Evolutionary conservation across 1,140 invertebrate species (phyloP).

Genomic region (Atta colombica): DNA sequence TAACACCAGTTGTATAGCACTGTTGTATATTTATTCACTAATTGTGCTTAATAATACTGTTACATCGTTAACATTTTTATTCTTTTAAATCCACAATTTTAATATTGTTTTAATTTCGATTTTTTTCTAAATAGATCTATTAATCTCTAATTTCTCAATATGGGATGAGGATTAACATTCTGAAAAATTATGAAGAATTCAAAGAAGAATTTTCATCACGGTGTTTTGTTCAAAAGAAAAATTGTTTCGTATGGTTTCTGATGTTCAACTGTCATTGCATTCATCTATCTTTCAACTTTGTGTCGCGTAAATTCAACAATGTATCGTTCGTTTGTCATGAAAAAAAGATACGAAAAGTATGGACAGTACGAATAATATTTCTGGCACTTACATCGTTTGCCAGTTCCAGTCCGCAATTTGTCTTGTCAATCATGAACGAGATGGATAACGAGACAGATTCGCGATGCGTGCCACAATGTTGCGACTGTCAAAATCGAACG

Average conservation of each 20-base stretch:
- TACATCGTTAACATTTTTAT: too few species aligned
- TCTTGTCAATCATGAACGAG: slow-evolving; percentile 52
- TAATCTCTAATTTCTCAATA: too few species aligned
- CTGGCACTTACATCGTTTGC: slow-evolving; percentile 19
- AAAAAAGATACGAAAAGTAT: not conserved
- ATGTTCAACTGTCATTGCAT: not conserved
- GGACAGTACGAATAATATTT: slow-evolving; percentile 10
- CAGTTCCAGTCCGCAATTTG: slow-evolving; percentile 30
- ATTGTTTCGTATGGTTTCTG: not conserved
- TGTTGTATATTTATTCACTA: too few species aligned
- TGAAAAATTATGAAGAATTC: too few species aligned
- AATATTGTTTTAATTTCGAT: too few species aligned
- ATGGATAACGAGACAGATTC: slow-evolving; percentile 50
- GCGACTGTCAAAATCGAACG: slow-evolving; percentile 49
- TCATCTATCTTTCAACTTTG: not conserved
- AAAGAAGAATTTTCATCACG: too few species aligned
- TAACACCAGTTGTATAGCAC: too few species aligned
- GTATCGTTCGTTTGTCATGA: not conserved
- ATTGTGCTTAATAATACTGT: too few species aligned
- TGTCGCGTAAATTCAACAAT: slow-evolving; percentile 37
- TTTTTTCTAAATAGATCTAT: too few species aligned
- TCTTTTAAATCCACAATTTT: too few species aligned
- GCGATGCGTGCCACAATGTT: slow-evolving; percentile 31
- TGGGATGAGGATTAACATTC: too few species aligned
- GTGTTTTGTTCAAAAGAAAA: not conserved